A percentile compares a stretch with the other conserved stretches of the same genome.
phyloP scores from a whole-genome alignment of 2,888 invertebrate species.

The Bursaphelenchus okinawaensis region DNA sequence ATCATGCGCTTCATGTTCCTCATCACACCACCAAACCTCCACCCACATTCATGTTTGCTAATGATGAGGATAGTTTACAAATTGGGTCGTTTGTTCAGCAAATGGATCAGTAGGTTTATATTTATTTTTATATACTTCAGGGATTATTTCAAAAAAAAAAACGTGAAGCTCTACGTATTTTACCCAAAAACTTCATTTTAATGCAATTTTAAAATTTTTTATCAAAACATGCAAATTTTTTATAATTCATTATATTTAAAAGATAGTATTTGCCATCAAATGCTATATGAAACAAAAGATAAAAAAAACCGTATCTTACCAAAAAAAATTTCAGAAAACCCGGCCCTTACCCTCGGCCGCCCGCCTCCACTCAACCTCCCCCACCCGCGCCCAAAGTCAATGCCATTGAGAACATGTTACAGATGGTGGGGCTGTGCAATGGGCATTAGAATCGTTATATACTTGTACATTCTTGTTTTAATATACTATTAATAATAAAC shows the following conservation, averaged over 20 bases:
- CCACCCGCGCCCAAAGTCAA: constrained; percentile 21
- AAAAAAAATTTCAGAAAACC: constrained; percentile 13
- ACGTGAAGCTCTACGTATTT: no score
- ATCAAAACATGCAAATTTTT: no score
- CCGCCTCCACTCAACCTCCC: constrained; percentile 14
- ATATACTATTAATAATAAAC: not conserved
- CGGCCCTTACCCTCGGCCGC: constrained; percentile 22
- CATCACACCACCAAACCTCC: constrained; percentile 16
- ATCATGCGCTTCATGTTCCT: constrained; percentile 27
- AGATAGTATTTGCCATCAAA: no score
- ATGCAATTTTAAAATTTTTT: no score
- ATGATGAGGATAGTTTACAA: constrained; percentile 31
- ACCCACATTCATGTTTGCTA: constrained; percentile 27
- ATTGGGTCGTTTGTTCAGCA: constrained; percentile 35
- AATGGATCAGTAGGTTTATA: constrained; percentile 17
- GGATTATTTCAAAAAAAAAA: no score
- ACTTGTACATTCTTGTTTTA: not conserved
- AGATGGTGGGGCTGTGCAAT: constrained; percentile 38
- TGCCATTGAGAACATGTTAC: constrained; percentile 35
- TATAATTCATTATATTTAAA: no score
- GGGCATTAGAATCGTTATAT: constrained; percentile 21
- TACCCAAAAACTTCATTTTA: no score
- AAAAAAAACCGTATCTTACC: no score
- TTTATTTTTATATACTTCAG: no score
- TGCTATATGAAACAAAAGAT: no score